A percentile compares a stretch with the other conserved stretches of the same genome.
phyloP scores from a whole-genome alignment of 2,888 invertebrate species.

The Brachypalpus laphriformis region DNA sequence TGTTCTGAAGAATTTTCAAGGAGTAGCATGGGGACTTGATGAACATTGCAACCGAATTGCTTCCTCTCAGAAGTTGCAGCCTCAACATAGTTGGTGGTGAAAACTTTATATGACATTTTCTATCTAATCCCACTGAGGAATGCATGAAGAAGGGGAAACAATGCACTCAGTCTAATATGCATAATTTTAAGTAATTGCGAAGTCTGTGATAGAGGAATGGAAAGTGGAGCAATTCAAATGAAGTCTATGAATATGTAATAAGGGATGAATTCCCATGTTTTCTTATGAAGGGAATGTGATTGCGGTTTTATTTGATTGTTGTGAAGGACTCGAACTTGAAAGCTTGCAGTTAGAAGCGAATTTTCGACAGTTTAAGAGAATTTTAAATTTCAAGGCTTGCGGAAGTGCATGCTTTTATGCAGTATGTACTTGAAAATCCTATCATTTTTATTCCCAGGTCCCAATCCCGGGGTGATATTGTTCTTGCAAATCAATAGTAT shows the following conservation, averaged over 20 bases:
- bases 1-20: neutral
- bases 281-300: neutral
- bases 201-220: neutral
- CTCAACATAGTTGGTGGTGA: neutral
- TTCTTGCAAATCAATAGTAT: no score
- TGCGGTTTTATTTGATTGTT: neutral
- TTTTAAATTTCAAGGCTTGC: neutral
- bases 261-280: neutral
- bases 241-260: neutral
- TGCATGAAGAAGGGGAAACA: neutral
- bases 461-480: no score
- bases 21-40: neutral
- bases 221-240: neutral
- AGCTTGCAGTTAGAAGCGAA: neutral
- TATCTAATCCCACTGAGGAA: neutral
- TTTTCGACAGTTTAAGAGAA: neutral
- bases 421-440: no score
- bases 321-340: neutral
- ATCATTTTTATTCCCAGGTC: no score
- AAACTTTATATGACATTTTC: constrained; percentile 22
- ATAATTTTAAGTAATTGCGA: neutral
- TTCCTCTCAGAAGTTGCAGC: constrained; percentile 7
- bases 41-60: constrained; percentile 11
- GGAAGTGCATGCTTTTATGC: neutral
- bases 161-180: neutral